Evolutionary conservation across 2,888 invertebrate genomes (phyloP).

Genomic region (Sinotaia quadrata): DNA sequence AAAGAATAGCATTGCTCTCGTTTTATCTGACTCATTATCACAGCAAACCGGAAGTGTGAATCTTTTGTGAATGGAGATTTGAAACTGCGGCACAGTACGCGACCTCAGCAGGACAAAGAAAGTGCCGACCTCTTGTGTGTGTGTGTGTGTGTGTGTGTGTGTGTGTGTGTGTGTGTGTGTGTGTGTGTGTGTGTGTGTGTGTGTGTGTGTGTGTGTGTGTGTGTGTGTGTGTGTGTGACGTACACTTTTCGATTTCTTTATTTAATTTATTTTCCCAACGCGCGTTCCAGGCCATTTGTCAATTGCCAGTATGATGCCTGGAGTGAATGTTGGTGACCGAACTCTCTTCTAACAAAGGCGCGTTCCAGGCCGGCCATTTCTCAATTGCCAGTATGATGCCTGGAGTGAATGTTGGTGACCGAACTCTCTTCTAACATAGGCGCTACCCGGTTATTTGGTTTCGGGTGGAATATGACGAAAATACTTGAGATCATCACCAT

Average conservation of each 20-base stretch:
- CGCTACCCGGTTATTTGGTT: constrained; percentile 29
- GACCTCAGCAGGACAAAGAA: no score
- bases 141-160: constrained; percentile 6
- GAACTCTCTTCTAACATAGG: constrained; percentile 30
- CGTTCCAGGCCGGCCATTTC: no score
- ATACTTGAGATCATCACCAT: constrained; percentile 32
- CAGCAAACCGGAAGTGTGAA: no score
- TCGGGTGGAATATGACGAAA: constrained; percentile 33
- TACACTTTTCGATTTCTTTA: neutral
- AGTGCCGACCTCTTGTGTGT: no score
- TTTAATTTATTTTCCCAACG: neutral
- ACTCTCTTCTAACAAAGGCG: no score
- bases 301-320: neutral
- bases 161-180: constrained; percentile 9
- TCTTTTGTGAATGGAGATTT: no score
- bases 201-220: neutral
- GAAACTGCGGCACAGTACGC: no score
- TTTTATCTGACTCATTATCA: no score
- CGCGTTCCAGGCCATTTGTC: neutral
- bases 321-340: constrained; percentile 14
- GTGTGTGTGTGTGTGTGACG: neutral
- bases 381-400: neutral
- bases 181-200: constrained; percentile 12
- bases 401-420: constrained; percentile 8
- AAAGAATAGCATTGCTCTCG: no score